phyloP scores from a whole-genome alignment of 2,888 invertebrate species.

The Hetaerina titia region DNA sequence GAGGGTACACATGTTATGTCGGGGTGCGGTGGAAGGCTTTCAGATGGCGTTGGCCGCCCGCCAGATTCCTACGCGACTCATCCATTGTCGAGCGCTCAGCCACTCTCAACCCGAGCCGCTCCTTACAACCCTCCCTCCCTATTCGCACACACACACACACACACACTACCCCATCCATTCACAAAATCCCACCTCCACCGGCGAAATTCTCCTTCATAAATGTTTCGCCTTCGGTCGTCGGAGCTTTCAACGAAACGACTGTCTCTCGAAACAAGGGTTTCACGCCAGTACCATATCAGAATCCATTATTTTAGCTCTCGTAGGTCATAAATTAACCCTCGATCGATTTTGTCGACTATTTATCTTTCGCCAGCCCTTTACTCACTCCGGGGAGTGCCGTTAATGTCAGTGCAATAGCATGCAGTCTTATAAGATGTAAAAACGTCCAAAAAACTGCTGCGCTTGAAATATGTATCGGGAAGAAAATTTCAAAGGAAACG shows the following conservation, averaged over 20 bases:
- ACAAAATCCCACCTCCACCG: background rate
- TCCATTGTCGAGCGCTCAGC: slow-evolving; percentile 25
- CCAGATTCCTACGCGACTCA: slow-evolving; percentile 42
- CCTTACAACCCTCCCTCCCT: background rate
- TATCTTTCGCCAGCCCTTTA: background rate
- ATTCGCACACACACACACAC: background rate
- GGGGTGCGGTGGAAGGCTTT: background rate
- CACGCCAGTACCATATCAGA: background rate
- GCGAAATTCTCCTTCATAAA: slow-evolving; percentile 28
- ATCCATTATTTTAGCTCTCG: background rate
- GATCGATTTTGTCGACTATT: background rate
- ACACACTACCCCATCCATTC: background rate
- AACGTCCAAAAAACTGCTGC: too few relatives aligned
- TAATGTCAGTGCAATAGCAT: too few relatives aligned
- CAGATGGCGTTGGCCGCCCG: slow-evolving; percentile 38
- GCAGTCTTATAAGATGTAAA: too few relatives aligned
- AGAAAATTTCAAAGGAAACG: background rate
- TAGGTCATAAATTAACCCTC: background rate
- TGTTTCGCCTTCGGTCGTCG: background rate
- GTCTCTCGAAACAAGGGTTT: background rate
- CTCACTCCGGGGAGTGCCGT: background rate
- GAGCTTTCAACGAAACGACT: background rate
- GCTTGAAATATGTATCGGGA: background rate
- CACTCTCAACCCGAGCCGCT: background rate
- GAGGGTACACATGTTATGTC: background rate